Evolutionary conservation across 2,797 vertebrate genomes (phyloP), one percentile per base, ranked within the genome.

Genomic region (Prionace glauca): DNA sequence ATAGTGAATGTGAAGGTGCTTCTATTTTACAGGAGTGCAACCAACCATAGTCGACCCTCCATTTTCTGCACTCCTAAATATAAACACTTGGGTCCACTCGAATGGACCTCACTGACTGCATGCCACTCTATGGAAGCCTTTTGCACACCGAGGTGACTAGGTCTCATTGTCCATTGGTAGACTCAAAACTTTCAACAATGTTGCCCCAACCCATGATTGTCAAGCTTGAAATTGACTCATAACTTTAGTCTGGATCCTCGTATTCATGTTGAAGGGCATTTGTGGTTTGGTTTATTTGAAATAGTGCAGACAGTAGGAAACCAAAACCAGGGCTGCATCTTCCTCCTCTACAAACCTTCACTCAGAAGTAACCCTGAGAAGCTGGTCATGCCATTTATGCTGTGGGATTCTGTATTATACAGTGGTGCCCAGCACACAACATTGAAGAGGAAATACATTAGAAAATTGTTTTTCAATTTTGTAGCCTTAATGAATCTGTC

Each of bases 1-100:
- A 69, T 91, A 65, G 18, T 41, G 90, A 92, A 41, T n/a, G n/a
- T 92, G 90, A 92, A 69, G 90, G 67, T n/a, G 69, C 62, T 41
- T 26, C 0, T 62, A 65, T 29, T 62, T 41, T 69, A 92, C 22
- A 69, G 36, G 32, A 92, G n/a, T 92, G 90, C 32, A 92, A 65
- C 62, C n/a, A 65, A 36, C 88, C 8, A 20, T 32, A 12, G 36
- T 69, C 41, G n/a, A 11, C n/a, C 22, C 1, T 69, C n/a, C n/a
- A 24, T 69, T 65, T 41, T 5, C n/a, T 92, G 65, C 20, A 24
- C 7, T 69, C 87, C 62, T 36, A 92, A 22, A n/a, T 69, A n/a
- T 24, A 12, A 81, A 69, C 36, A 22, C 2, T 92, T 22, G 20
- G 32, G 24, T 67, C 90, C 22, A 41, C 62, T 36, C 4, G 62